These are phyloP conservation scores for Neuroscelio doddi DNA, from an alignment of 2,888 invertebrate species.

Conservation along the genomic window DNA sequence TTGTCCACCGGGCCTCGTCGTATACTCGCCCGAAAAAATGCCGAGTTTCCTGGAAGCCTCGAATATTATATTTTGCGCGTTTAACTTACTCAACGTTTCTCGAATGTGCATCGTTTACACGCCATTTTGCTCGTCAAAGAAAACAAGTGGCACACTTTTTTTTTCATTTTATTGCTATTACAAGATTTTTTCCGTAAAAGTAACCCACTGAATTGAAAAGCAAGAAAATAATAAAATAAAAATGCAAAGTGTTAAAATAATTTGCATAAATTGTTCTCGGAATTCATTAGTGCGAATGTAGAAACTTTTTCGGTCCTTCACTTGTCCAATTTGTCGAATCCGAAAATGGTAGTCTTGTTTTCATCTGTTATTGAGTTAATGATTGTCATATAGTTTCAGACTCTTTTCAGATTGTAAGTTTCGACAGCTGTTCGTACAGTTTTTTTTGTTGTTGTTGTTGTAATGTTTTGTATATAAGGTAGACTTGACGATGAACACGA, in stretches of 20 bases:
- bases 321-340: conserved; percentile 34
- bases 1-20: conserved; percentile 66
- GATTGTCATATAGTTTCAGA: conserved; percentile 23
- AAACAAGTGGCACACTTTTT: no score
- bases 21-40: conserved; percentile 55
- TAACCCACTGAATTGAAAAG: no score
- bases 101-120: conserved; percentile 32
- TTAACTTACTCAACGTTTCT: conserved; percentile 18
- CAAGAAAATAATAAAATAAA: neutral
- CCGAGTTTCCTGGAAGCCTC: conserved; percentile 63
- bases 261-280: neutral
- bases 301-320: no score
- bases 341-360: conserved; percentile 10
- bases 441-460: conserved; percentile 7
- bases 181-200: no score
- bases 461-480: conserved; percentile 21
- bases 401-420: conserved; percentile 15
- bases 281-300: no score
- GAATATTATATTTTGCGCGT: conserved; percentile 36
- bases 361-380: conserved; percentile 30
- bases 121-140: conserved; percentile 26
- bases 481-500: conserved; percentile 53
- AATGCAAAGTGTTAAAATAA: neutral
- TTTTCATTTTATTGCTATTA: no score
- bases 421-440: conserved; percentile 28